phyloP scores from a whole-genome alignment of 35 echinoderm and acorn worm species.

The Acanthaster planci region DNA sequence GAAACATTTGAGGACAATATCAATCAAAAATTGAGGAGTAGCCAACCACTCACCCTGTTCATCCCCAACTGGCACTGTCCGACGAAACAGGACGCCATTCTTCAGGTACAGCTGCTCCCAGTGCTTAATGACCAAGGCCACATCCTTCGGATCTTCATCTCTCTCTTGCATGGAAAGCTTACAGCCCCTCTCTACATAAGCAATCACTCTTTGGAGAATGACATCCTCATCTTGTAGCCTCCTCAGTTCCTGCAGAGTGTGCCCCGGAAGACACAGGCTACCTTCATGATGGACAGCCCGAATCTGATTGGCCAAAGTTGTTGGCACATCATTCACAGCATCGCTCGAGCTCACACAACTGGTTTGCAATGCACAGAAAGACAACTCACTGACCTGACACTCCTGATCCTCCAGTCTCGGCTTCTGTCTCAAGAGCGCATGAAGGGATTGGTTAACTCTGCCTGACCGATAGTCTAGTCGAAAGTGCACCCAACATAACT shows the following conservation, averaged over 20 bases:
- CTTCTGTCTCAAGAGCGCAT: constrained; percentile 44
- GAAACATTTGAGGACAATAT: constrained; percentile 25
- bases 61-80: not conserved
- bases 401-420: not conserved
- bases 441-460: constrained; percentile 43
- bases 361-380: not conserved
- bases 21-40: constrained; percentile 27
- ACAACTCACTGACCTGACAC: not conserved
- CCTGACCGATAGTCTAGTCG: constrained; percentile 57
- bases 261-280: not conserved
- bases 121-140: not conserved
- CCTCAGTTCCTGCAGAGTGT: not conserved
- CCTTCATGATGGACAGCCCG: not conserved
- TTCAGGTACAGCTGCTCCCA: not conserved
- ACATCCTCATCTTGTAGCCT: constrained; percentile 2
- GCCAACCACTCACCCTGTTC: constrained; percentile 33
- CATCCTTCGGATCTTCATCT: not conserved
- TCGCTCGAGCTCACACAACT: not conserved
- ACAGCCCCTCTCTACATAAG: not conserved
- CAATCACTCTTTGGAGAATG: not conserved
- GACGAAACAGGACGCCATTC: not conserved
- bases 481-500: constrained; percentile 62
- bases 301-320: not conserved
- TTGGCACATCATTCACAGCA: not conserved
- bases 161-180: not conserved